Evolutionary conservation across 2,113 vertebrate genomes (phyloP).

Genomic region (Plestiodon gilberti): DNA sequence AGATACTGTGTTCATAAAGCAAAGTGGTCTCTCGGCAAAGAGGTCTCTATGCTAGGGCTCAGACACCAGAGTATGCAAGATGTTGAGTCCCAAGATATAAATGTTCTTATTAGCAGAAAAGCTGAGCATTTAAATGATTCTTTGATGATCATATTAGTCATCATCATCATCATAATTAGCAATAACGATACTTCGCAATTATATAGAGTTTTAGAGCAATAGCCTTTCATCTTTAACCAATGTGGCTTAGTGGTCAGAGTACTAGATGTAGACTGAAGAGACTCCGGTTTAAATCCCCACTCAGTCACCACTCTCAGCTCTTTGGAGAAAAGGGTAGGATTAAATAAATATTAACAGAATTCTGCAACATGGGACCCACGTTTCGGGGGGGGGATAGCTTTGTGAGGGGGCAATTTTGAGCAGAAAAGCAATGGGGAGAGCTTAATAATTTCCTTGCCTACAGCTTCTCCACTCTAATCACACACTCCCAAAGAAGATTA

Average conservation of each 20-base stretch:
- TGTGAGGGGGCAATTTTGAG: no score
- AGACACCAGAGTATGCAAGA: slow-evolving; percentile 35
- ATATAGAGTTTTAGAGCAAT: neutral
- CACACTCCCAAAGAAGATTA: no score
- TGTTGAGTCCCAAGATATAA: slow-evolving; percentile 36
- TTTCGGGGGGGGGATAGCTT: neutral
- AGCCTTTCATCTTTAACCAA: neutral
- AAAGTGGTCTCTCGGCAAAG: slow-evolving; percentile 76
- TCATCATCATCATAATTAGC: neutral
- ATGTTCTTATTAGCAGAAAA: slow-evolving; percentile 54
- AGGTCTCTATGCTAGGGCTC: slow-evolving; percentile 50
- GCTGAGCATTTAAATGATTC: neutral
- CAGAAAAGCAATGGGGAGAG: no score
- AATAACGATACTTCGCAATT: neutral
- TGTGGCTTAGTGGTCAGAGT: no score
- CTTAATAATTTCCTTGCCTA: no score
- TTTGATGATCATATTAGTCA: neutral
- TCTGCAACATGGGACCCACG: neutral
- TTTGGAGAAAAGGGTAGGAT: neutral
- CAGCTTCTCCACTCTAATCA: no score
- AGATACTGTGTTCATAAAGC: slow-evolving; percentile 86
- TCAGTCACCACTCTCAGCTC: neutral
- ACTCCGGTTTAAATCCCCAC: neutral
- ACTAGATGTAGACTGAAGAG: neutral
- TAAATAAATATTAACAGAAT: neutral